These are phyloP conservation scores for Heterocephalus glaber DNA, from an alignment of 2,113 vertebrate species.

Conservation along the genomic window DNA sequence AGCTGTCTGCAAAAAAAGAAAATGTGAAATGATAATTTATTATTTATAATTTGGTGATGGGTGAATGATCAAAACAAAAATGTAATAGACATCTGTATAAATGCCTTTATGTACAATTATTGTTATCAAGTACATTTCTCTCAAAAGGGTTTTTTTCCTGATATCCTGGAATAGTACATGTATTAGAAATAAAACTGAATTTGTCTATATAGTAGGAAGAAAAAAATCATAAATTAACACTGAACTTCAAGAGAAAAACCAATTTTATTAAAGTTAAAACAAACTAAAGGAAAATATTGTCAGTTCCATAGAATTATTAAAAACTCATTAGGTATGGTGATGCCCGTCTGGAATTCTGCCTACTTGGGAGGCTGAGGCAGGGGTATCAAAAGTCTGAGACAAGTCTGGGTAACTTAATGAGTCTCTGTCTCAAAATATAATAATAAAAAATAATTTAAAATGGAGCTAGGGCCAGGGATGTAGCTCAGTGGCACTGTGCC, in stretches of 20 bases:
- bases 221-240: constrained; percentile 45
- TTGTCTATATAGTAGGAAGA: background rate
- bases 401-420: too few species aligned
- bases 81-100: background rate
- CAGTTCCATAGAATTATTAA: constrained; percentile 45
- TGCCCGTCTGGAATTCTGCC: too few species aligned
- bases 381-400: too few species aligned
- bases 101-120: background rate
- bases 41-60: constrained; percentile 42
- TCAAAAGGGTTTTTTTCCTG: constrained; percentile 9
- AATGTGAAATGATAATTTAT: constrained; percentile 65
- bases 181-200: constrained; percentile 47
- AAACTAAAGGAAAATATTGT: constrained; percentile 12
- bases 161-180: constrained; percentile 24
- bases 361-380: too few species aligned
- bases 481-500: too few species aligned
- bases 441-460: too few species aligned
- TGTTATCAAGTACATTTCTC: constrained; percentile 26
- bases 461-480: too few species aligned
- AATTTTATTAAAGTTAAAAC: constrained; percentile 42
- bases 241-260: constrained; percentile 54
- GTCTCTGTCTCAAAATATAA: too few species aligned
- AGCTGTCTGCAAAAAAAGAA: constrained; percentile 90
- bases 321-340: background rate
- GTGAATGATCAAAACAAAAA: constrained; percentile 61